Evolutionary conservation across 2,888 invertebrate species (phyloP), one percentile per base, ranked within the genome.

Genomic region (Oeneis ivallda): DNA sequence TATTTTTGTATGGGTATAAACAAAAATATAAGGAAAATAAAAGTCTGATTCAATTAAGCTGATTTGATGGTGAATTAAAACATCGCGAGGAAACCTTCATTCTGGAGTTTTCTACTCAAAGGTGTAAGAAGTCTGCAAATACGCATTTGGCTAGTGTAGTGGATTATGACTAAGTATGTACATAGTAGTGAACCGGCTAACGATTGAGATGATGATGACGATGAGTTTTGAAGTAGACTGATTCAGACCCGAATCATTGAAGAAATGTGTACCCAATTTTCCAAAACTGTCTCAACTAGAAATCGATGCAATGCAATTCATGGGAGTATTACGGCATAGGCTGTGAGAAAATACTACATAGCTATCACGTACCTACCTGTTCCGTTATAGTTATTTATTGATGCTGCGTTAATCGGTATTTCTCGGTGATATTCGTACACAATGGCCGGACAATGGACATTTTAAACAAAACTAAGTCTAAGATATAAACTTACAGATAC

Each of bases 361-460:
- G 13, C 39, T 41, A 13, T 19, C 39, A 19, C 1, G 4, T 5
- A 43, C 26, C 54, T 19, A 39, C 19, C 56, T 17, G 41, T 41
- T 19, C 56, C 56, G 39, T 56, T 56, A 56, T 26, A 13, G 41
- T 17, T 41, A 39, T 39, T 19, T 56, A 39, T 17, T 13, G 54
- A 15, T 37, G 15, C 37, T 17, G 37, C 15, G 11, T 10, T 37
- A 37, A 39, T 39, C 37, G 56, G 56, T 56, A 56, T 56, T 56
- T 56, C 17, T 19, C 56, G 41, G 19, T 13, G 41, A 41, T 56
- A 56, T 56, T 56, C 39, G 56, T 41, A 41, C 19, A 56, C 56
- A 56, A 56, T 13, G 41, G 56, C 41, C 41, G 56, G 56, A 56
- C 56, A 56, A 56, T 56, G 56, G 56, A 56, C 56, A 56, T 56